phyloP scores from a whole-genome alignment of 2,113 vertebrate genomes.

The Pomatostomus ruficeps region DNA sequence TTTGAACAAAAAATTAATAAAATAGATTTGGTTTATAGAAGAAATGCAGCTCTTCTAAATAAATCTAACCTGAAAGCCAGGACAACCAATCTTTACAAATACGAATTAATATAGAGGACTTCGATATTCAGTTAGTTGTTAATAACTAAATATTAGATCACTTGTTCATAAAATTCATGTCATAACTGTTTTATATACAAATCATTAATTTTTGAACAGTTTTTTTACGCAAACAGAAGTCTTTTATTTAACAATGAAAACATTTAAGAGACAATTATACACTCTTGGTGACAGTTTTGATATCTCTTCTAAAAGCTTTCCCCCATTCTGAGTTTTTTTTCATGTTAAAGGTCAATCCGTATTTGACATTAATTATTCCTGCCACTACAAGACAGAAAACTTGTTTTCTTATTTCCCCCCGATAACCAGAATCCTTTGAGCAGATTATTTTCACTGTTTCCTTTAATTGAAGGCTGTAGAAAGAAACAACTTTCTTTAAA shows the following conservation, averaged over 20 bases:
- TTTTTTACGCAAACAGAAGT: background rate
- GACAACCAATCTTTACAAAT: background rate
- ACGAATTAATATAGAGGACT: background rate
- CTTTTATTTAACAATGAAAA: background rate
- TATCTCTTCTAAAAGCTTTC: background rate
- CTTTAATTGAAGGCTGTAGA: background rate
- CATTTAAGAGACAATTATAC: background rate
- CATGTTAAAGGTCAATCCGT: background rate
- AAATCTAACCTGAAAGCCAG: background rate
- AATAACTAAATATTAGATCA: background rate
- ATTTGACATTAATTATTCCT: background rate
- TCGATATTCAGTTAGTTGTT: background rate
- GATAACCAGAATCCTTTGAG: background rate
- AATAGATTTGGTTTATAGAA: background rate
- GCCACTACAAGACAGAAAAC: background rate
- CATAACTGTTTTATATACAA: background rate
- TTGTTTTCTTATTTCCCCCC: background rate
- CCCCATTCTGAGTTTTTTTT: background rate
- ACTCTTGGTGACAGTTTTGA: background rate
- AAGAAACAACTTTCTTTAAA: background rate
- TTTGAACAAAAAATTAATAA: background rate
- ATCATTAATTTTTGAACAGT: background rate
- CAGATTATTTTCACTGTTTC: background rate
- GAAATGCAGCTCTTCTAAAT: background rate
- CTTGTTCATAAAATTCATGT: background rate